phyloP scores from a whole-genome alignment of 2,888 invertebrate genomes.

The Dryobotodes eremita region DNA sequence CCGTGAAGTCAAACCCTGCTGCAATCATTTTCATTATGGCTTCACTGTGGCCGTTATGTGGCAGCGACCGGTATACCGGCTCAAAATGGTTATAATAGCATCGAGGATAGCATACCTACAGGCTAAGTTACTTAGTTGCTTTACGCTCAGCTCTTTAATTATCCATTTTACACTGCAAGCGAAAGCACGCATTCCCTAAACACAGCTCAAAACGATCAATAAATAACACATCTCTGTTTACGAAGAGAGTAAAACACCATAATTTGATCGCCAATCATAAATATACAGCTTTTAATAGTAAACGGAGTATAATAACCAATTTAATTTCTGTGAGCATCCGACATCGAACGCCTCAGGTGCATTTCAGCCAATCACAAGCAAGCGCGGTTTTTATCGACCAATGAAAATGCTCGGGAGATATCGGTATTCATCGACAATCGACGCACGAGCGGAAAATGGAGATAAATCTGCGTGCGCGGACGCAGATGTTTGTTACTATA shows the following conservation, averaged over 20 bases:
- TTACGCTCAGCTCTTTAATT: slow-evolving; percentile 1
- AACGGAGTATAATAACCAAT: slow-evolving; percentile 60
- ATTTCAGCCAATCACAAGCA: slow-evolving; percentile 64
- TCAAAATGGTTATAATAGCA: neutral
- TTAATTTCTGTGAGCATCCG: slow-evolving; percentile 63
- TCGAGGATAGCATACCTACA: neutral
- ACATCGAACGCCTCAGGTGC: slow-evolving; percentile 60
- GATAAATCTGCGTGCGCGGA: slow-evolving; percentile 69
- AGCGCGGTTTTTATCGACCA: slow-evolving; percentile 58
- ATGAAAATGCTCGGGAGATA: slow-evolving; percentile 53
- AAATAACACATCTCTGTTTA: slow-evolving; percentile 53
- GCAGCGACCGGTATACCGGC: neutral
- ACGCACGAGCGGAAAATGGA: slow-evolving; percentile 65
- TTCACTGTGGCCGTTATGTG: neutral
- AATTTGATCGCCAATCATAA: slow-evolving; percentile 69
- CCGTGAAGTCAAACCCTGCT: neutral
- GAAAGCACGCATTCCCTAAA: slow-evolving; percentile 7
- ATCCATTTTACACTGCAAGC: slow-evolving; percentile 1
- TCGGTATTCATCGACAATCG: slow-evolving; percentile 58
- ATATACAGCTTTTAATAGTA: slow-evolving; percentile 64
- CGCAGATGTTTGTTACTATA: slow-evolving; percentile 68
- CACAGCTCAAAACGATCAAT: slow-evolving; percentile 17
- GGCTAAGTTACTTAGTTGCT: neutral
- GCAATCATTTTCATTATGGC: neutral
- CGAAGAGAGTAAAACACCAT: slow-evolving; percentile 55